Conservation (phyloP, 2,888 invertebrate genomes). For the Brachypalpus laphriformis region DNA sequence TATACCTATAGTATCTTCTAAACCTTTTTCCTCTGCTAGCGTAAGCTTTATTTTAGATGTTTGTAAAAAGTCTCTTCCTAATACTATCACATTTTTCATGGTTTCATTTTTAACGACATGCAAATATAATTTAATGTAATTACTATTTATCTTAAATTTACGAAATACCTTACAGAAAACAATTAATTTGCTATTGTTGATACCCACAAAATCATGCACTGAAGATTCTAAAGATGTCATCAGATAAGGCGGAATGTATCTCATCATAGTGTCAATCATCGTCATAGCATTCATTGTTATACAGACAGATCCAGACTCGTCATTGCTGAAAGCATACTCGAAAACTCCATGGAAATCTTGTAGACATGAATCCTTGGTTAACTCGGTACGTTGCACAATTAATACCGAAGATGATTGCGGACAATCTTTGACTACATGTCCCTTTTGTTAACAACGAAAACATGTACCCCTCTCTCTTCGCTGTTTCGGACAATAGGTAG, state of each 20-base stretch:
- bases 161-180: conserved; percentile 30
- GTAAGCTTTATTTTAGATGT: conserved; percentile 28
- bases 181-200: conserved; percentile 34
- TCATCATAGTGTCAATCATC: conserved; percentile 23
- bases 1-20: background rate
- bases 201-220: conserved; percentile 13
- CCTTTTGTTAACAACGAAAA: background rate
- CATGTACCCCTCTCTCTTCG: too few species aligned
- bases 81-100: conserved; percentile 28
- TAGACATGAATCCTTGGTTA: background rate
- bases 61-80: conserved; percentile 44
- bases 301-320: background rate
- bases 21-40: background rate
- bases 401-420: background rate
- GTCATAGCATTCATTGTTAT: conserved; percentile 21
- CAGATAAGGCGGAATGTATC: background rate
- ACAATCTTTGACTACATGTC: conserved; percentile 8
- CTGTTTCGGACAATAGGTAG: too few species aligned
- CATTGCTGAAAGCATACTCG: background rate
- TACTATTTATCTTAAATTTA: conserved; percentile 25
- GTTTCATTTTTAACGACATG: conserved; percentile 36
- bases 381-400: background rate
- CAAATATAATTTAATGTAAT: conserved; percentile 28
- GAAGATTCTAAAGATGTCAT: background rate
- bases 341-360: conserved; percentile 3